Evolutionary conservation across 2,797 vertebrate species (phyloP).

Genomic region (Botia almorhae): DNA sequence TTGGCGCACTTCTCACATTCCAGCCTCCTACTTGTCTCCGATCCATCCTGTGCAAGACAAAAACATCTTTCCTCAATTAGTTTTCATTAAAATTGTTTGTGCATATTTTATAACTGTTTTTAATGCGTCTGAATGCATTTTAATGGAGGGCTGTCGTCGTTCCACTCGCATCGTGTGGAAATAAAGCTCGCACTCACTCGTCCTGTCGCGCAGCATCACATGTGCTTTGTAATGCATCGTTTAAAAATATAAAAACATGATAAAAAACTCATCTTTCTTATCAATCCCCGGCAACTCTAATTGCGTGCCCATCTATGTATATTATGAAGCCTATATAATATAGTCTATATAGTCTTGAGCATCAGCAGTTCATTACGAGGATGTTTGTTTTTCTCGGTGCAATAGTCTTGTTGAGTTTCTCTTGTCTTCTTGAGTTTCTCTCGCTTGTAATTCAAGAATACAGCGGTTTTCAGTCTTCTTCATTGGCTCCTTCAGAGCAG

Average conservation of each 20-base stretch:
- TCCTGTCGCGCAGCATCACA: constrained; percentile 28
- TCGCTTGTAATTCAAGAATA: not conserved
- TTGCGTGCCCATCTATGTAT: not conserved
- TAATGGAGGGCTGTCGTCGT: constrained; percentile 1
- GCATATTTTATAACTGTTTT: not conserved
- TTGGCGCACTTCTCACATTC: not conserved
- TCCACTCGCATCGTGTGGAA: constrained; percentile 30
- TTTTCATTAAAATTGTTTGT: constrained; percentile 9
- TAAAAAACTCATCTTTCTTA: not conserved
- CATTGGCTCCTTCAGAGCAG: not conserved
- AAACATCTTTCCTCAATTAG: not conserved
- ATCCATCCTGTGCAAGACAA: not conserved
- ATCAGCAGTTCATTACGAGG: not conserved
- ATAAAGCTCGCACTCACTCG: constrained; percentile 13
- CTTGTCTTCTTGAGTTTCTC: constrained; percentile 20
- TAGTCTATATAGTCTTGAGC: not conserved
- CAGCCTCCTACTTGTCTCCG: constrained; percentile 5
- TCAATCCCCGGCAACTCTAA: not conserved
- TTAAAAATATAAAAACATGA: not conserved
- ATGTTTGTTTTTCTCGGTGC: constrained; percentile 1
- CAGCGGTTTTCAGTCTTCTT: not conserved
- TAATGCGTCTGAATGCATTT: constrained; percentile 1
- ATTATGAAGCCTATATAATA: not conserved
- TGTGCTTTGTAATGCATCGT: not conserved
- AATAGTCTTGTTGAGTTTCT: constrained; percentile 27